phyloP scores from a whole-genome alignment of 2,113 vertebrate species.

The Pteropus alecto region DNA sequence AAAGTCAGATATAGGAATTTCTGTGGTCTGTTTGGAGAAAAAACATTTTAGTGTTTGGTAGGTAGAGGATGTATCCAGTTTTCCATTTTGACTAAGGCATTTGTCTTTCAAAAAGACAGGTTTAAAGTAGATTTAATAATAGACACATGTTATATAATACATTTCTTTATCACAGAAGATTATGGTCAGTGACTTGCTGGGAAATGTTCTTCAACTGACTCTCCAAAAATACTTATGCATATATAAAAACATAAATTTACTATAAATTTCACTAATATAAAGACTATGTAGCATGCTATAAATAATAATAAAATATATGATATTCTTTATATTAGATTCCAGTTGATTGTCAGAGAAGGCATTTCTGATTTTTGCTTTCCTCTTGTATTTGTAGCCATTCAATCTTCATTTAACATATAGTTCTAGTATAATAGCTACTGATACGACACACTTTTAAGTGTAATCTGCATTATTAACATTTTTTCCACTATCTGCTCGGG shows the following conservation, averaged over 20 bases:
- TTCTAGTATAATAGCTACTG: not conserved
- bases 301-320: not conserved
- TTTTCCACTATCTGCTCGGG: not conserved
- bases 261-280: not conserved
- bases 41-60: not conserved
- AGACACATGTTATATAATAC: not conserved
- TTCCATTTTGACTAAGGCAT: not conserved
- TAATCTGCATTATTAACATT: not conserved
- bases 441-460: not conserved
- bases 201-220: not conserved
- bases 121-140: not conserved
- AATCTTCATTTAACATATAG: not conserved
- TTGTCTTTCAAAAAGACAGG: slow-evolving; percentile 13
- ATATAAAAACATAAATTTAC: not conserved
- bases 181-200: not conserved
- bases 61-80: not conserved
- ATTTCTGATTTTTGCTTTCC: not conserved
- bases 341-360: not conserved
- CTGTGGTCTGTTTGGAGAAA: not conserved
- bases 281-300: not conserved
- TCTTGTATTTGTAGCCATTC: not conserved
- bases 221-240: not conserved
- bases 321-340: not conserved
- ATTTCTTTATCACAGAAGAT: not conserved
- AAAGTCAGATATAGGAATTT: not conserved